Conservation (phyloP, 2,113 vertebrate species). For the Megalops atlanticus region DNA sequence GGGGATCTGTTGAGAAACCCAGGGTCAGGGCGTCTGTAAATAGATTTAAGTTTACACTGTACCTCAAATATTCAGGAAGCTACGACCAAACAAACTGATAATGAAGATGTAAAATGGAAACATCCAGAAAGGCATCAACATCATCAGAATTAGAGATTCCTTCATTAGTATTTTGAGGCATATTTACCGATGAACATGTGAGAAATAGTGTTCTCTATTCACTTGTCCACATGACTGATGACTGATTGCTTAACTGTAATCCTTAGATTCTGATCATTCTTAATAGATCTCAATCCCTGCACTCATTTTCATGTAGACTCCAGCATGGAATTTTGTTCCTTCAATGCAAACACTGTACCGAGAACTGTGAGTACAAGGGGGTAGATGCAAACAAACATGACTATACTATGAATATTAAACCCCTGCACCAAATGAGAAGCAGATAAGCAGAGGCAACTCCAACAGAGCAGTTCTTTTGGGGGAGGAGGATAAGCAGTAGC, state of each 20-base stretch:
- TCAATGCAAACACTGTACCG: too few relatives aligned
- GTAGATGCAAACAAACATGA: neutral
- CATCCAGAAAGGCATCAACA: conserved; percentile 1
- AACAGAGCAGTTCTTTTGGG: conserved; percentile 21
- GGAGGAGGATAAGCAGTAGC: too few relatives aligned
- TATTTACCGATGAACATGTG: too few relatives aligned
- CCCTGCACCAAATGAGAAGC: neutral
- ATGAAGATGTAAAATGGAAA: neutral
- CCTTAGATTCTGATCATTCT: too few relatives aligned
- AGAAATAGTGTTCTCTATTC: too few relatives aligned
- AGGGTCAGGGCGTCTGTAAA: neutral
- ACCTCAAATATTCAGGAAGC: neutral
- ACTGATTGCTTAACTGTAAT: too few relatives aligned
- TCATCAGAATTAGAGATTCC: neutral
- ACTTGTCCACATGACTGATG: too few relatives aligned
- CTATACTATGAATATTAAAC: neutral
- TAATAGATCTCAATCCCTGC: too few relatives aligned
- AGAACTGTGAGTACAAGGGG: neutral
- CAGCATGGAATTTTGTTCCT: neutral
- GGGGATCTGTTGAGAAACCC: neutral
- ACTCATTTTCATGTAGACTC: too few relatives aligned
- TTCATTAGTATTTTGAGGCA: neutral
- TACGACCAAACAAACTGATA: neutral
- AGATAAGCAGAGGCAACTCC: conserved; percentile 25
- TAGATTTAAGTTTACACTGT: neutral